Conservation (phyloP, 1,140 invertebrate species). For the Cyphomyrmex costatus region DNA sequence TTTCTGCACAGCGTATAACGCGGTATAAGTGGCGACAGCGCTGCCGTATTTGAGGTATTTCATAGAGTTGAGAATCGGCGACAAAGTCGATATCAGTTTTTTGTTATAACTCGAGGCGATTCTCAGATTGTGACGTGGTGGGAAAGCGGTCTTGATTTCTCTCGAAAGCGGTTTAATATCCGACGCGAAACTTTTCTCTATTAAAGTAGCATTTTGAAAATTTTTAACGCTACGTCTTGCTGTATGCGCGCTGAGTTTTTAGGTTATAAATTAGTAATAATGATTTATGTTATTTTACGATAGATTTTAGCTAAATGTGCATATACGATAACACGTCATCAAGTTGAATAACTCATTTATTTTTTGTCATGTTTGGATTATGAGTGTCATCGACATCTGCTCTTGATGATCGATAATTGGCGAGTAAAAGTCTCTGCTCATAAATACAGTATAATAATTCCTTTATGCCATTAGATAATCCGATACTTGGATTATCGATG, state of each 20-base stretch:
- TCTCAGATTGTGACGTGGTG: conserved; percentile 21
- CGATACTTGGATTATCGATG: conserved; percentile 16
- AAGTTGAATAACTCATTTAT: conserved; percentile 12
- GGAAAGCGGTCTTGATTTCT: no score
- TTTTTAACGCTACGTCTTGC: not conserved
- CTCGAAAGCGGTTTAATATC: conserved; percentile 40
- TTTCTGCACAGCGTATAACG: conserved; percentile 6
- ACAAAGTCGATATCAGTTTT: conserved; percentile 51
- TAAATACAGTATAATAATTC: not conserved
- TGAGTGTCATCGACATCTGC: conserved; percentile 12
- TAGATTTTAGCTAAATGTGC: not conserved
- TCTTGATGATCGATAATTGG: not conserved
- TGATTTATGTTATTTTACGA: not conserved
- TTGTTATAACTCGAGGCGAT: conserved; percentile 37
- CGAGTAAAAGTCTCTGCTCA: not conserved
- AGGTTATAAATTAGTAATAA: not conserved
- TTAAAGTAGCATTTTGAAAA: not conserved
- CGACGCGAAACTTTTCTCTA: conserved; percentile 18
- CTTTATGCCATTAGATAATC: not conserved
- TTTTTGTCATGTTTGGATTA: not conserved
- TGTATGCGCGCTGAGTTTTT: no score
- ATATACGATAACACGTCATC: not conserved
- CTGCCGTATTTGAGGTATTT: not conserved
- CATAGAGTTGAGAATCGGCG: not conserved
- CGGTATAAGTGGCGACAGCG: not conserved